A percentile compares a stretch with the other conserved stretches of the same genome.
These are phyloP conservation scores for Garrulus glandarius DNA, from an alignment of 2,797 vertebrate genomes.

Conservation along the genomic window DNA sequence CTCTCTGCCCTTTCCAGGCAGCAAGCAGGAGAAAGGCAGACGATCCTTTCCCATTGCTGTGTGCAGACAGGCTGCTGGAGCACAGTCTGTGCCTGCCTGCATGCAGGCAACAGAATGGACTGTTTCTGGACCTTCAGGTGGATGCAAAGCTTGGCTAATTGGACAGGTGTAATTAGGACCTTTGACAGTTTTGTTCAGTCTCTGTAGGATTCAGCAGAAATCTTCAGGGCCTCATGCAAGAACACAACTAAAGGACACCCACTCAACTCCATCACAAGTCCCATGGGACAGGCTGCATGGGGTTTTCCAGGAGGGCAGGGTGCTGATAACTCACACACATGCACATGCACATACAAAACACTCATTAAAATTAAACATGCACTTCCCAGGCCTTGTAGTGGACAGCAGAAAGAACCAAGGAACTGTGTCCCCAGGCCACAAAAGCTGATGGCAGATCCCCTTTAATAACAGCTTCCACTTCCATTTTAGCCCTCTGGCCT, in stretches of 20 bases:
- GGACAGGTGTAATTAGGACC: not conserved
- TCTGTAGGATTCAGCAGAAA: not conserved
- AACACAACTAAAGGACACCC: not conserved
- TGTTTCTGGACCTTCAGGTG: not conserved
- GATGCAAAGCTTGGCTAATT: not conserved
- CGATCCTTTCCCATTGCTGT: constrained; percentile 2
- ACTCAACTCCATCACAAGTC: not conserved
- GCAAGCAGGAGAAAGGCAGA: constrained; percentile 5
- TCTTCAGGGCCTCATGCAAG: not conserved
- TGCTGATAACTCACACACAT: not conserved
- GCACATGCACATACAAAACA: not conserved
- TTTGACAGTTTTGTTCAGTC: not conserved
- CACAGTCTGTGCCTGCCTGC: not conserved
- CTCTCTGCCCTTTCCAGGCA: constrained; percentile 21
- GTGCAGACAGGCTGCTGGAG: not conserved
- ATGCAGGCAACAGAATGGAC: not conserved
- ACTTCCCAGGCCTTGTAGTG: not conserved
- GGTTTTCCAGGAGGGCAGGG: not conserved
- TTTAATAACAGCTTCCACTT: constrained; percentile 14
- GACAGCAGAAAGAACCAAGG: not conserved
- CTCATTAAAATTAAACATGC: not conserved
- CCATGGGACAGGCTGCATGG: not conserved
- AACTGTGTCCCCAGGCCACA: not conserved
- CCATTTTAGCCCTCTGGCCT: not conserved
- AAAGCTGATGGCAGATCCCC: not conserved